Evolutionary conservation across 1,140 invertebrate species (phyloP).

Genomic region (Diuraphis noxia): DNA sequence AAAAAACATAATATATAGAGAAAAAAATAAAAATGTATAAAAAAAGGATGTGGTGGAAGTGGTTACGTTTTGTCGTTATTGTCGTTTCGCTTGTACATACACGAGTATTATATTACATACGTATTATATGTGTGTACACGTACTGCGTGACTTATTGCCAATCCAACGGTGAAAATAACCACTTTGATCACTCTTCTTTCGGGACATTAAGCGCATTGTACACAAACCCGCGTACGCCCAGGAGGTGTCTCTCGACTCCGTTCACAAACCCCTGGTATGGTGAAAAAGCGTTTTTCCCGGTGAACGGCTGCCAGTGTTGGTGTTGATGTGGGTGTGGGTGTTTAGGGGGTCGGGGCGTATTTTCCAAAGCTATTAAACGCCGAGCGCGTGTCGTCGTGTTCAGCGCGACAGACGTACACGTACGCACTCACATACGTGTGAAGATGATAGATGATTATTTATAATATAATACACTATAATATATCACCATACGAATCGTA

Average conservation of each 20-base stretch:
- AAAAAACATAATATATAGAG: neutral
- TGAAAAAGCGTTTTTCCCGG: neutral
- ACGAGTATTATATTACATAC: neutral
- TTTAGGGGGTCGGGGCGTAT: neutral
- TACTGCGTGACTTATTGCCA: constrained; percentile 24
- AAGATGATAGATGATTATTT: constrained; percentile 48
- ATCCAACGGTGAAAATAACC: constrained; percentile 33
- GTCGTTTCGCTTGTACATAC: neutral
- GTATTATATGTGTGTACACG: neutral
- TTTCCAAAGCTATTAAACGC: neutral
- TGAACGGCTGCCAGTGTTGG: neutral
- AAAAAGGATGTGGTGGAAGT: neutral
- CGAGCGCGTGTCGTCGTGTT: neutral
- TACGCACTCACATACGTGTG: neutral
- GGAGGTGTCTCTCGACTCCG: neutral
- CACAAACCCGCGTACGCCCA: neutral
- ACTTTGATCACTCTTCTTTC: constrained; percentile 27
- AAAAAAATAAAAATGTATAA: neutral
- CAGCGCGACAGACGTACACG: neutral
- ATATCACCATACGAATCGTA: neutral
- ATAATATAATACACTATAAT: neutral
- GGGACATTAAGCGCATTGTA: constrained; percentile 40
- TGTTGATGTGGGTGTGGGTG: too few relatives aligned
- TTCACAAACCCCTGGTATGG: too few relatives aligned
- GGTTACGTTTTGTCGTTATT: neutral